Evolutionary conservation across 2,888 invertebrate species (phyloP), one percentile per base, ranked within the genome.

Genomic region (Drosophila nr. fundita): DNA sequence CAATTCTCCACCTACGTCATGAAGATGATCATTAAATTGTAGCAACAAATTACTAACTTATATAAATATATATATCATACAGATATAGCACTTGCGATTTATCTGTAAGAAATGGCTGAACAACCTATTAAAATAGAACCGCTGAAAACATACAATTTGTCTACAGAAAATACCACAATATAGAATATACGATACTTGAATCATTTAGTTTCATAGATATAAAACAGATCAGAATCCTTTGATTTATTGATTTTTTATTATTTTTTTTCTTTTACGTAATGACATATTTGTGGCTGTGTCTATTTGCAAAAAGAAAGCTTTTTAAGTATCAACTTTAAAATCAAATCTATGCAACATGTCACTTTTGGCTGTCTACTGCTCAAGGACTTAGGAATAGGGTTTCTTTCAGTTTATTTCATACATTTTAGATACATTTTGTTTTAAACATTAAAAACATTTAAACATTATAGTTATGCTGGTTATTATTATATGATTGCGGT

Each of bases 401-500:
- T 40, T 45, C 10, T 29, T 29, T 10, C 11, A 27, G 4, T 11
- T 63, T 24, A 11, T 52, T 38, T 55, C 13, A 38, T 29, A 38
- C 38, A 38, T 13, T 38, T 24, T 21, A 24, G 24, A 13, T 54
- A n/a, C 13, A 13, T 52, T 7, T 55, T 24, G 13, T 18, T 67
- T n/a, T 54, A 60, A 7, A 7, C 29, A 29, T 29, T 29, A 27
- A n/a, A n/a, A n/a, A n/a, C n/a, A n/a, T n/a, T n/a, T n/a, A n/a
- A n/a, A n/a, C n/a, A n/a, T n/a, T n/a, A n/a, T n/a, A 89, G 48
- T 80, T 82, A 21, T 82, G 90, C 2, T 58, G 68, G 40, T 72
- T 66, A 30, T 72, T 73, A 60, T 67, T 77, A n/a, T 57, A 60
- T 45, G 68, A 67, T 18, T 74, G 73, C 2, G 71, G 78, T 6